Base-by-base conservation (phyloP, 2,888 invertebrate genomes). In the Eumacrocentrus americanus region DNA sequence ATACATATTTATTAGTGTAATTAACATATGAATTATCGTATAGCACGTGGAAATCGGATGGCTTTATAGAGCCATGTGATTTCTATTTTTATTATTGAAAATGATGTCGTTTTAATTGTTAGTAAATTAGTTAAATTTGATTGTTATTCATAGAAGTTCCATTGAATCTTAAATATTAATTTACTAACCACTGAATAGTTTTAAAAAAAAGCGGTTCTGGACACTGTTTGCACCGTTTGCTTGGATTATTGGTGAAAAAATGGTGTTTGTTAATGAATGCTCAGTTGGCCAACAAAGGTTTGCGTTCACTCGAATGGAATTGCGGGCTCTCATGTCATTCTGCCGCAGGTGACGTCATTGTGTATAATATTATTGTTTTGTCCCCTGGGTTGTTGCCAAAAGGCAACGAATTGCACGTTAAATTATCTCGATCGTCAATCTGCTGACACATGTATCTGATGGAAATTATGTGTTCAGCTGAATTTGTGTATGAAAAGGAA, bases 1-100 rank as follows among this genome's bases (percentile, higher is more conserved):
- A 50, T 50, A 50, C 25, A 50, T 50, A 50, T 50, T 50, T 50
- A 50, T 50, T 29, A 29, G 29, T 25, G 12, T 35, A 34, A 53
- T 53, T 37, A 53, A 9, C 29, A 29, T 29, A 6, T 29, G 29
- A 9, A 29, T 29, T 29, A n/a, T n/a, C n/a, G n/a, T n/a, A n/a
- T n/a, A n/a, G n/a, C n/a, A n/a, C n/a, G n/a, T n/a, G n/a, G n/a
- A n/a, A n/a, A n/a, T n/a, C n/a, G n/a, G n/a, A n/a, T n/a, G n/a
- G n/a, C n/a, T n/a, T n/a, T n/a, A n/a, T n/a, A n/a, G n/a, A n/a
- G n/a, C n/a, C n/a, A n/a, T n/a, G n/a, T n/a, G n/a, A n/a, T n/a
- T n/a, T n/a, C n/a, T n/a, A n/a, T n/a, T n/a, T n/a, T n/a, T n/a
- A n/a, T n/a, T n/a, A n/a, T n/a, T n/a, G 29, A 29, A 29, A 4